Conservation (phyloP, 2,888 invertebrate species). For the Sipha maydis region DNA sequence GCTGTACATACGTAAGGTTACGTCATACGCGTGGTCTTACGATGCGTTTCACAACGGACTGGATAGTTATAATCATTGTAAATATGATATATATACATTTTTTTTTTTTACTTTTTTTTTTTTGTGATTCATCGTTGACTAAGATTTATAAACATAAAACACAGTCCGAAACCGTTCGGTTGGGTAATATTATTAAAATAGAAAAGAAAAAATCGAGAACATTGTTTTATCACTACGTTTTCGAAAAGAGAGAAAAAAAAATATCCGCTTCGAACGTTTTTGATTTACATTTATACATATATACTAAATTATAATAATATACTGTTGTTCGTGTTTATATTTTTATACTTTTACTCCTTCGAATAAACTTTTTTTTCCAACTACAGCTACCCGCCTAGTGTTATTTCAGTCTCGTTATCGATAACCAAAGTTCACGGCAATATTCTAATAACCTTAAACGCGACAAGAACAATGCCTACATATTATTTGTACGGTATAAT, state of each 20-base stretch:
- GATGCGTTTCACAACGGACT: background rate
- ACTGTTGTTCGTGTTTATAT: slow-evolving; percentile 21
- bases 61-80: slow-evolving; percentile 1
- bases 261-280: background rate
- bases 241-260: background rate
- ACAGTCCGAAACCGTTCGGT: background rate
- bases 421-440: no score
- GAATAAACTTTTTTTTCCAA: slow-evolving; percentile 35
- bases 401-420: no score
- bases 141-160: background rate
- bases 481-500: no score
- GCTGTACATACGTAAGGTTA: no score
- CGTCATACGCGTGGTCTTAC: background rate
- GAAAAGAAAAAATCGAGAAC: no score
- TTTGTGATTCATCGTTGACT: background rate
- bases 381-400: no score
- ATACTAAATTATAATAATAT: no score
- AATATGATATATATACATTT: background rate
- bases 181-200: background rate
- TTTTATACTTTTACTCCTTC: slow-evolving; percentile 40
- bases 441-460: background rate
- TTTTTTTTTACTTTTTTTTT: slow-evolving; percentile 3
- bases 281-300: slow-evolving; percentile 2
- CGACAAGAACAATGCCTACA: background rate
- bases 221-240: background rate